A percentile compares a stretch with the other conserved stretches of the same genome.
These are phyloP conservation scores for Cebuella pygmaea DNA, from an alignment of 2,797 vertebrate species.

Conservation along the genomic window DNA sequence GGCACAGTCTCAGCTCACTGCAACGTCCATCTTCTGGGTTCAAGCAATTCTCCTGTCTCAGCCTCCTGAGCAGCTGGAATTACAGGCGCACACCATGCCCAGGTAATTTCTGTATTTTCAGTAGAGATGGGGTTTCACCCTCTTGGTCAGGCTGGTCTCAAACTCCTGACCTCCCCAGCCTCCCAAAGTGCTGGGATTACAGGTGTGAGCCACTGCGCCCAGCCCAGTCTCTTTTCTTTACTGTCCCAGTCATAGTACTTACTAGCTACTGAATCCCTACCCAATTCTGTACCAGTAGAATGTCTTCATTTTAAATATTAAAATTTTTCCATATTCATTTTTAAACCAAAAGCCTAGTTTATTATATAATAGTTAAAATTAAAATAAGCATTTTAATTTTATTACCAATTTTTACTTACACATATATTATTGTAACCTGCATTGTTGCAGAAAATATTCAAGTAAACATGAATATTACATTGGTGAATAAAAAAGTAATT, in stretches of 20 bases:
- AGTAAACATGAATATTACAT: background rate
- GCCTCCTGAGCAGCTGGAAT: too few species aligned
- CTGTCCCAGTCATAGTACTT: background rate
- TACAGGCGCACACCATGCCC: too few species aligned
- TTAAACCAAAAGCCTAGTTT: background rate
- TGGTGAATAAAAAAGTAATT: background rate
- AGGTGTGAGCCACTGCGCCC: too few species aligned
- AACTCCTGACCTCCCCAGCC: too few species aligned
- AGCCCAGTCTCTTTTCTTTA: background rate
- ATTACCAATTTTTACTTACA: background rate
- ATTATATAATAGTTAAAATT: background rate
- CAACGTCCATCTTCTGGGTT: too few species aligned
- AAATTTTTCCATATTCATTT: background rate
- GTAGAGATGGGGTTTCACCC: too few species aligned
- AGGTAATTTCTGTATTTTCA: too few species aligned
- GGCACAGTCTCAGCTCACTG: too few species aligned
- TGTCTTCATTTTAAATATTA: background rate
- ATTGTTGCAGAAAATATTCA: background rate
- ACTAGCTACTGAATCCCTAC: background rate
- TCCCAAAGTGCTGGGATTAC: too few species aligned
- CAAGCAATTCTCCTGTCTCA: too few species aligned
- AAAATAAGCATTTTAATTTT: slow-evolving; percentile 14
- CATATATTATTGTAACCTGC: background rate
- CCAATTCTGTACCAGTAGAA: background rate
- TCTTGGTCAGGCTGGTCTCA: too few species aligned